phyloP scores from a whole-genome alignment of 2,797 vertebrate genomes.

The Adrianichthys oophorus region DNA sequence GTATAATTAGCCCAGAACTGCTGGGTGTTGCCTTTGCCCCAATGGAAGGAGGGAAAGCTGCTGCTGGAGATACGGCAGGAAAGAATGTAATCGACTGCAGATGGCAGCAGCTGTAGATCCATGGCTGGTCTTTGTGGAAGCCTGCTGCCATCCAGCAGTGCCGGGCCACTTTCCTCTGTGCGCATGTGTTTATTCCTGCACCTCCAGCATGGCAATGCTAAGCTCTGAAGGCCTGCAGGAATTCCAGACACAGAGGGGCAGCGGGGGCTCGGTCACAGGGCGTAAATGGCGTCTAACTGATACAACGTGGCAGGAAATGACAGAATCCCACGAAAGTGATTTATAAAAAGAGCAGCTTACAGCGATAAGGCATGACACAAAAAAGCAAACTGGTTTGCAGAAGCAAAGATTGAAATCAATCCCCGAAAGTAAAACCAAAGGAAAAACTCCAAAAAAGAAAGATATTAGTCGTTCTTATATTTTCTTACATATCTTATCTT shows the following conservation, averaged over 20 bases:
- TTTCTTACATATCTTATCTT: too few species aligned
- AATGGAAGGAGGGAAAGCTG: conserved; percentile 56
- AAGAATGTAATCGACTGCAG: conserved; percentile 71
- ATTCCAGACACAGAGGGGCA: conserved; percentile 49
- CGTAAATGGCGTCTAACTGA: conserved; percentile 18
- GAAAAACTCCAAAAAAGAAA: neutral
- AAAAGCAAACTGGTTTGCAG: conserved; percentile 6
- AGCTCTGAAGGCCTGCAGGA: conserved; percentile 55
- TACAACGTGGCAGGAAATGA: conserved; percentile 8
- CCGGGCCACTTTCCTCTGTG: conserved; percentile 44
- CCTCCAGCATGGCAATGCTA: conserved; percentile 51
- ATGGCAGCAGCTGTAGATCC: conserved; percentile 60
- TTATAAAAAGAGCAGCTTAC: neutral
- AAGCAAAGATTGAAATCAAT: conserved; percentile 3
- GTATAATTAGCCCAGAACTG: conserved; percentile 56
- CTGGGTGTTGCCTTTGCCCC: conserved; percentile 54
- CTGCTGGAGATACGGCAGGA: conserved; percentile 52
- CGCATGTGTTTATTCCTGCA: conserved; percentile 49
- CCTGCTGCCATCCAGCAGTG: conserved; percentile 56
- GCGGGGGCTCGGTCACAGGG: conserved; percentile 29
- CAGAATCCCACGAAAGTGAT: conserved; percentile 1
- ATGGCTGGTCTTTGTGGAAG: conserved; percentile 71
- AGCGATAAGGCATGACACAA: conserved; percentile 1
- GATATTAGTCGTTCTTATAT: too few species aligned
- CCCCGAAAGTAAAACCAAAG: neutral